Percentiles rank a stretch among this genome's conserved stretches.
phyloP scores from a whole-genome alignment of 1,140 invertebrate species.

The Caenorhabditis briggsae region DNA sequence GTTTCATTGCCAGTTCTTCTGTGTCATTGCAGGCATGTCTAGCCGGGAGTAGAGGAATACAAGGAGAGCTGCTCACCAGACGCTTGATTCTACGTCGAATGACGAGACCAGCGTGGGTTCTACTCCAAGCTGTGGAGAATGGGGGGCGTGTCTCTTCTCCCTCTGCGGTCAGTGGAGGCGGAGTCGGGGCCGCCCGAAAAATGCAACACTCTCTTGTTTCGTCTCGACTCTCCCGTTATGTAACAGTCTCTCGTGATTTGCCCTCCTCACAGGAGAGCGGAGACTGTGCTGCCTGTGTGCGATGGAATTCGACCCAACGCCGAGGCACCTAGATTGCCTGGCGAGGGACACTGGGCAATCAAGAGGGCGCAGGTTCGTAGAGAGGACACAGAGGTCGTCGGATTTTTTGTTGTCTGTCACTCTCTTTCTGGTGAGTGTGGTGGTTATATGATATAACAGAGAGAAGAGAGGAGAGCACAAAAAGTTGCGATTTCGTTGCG shows the following conservation, averaged over 20 bases:
- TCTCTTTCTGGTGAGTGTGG: background rate
- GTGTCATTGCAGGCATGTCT: conserved; percentile 17
- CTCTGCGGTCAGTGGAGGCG: too few relatives aligned
- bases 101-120: too few relatives aligned
- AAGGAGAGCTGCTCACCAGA: background rate
- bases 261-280: too few relatives aligned
- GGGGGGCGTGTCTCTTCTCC: too few relatives aligned
- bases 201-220: too few relatives aligned
- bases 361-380: background rate
- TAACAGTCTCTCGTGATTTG: too few relatives aligned
- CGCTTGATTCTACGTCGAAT: too few relatives aligned
- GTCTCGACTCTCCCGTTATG: too few relatives aligned
- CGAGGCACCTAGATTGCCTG: background rate
- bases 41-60: background rate
- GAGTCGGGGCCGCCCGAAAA: too few relatives aligned
- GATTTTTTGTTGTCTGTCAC: background rate
- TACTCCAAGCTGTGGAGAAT: too few relatives aligned
- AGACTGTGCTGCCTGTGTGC: too few relatives aligned
- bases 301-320: background rate
- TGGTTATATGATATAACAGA: conserved; percentile 11
- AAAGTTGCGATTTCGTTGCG: background rate
- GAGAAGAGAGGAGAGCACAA: background rate
- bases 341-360: background rate
- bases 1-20: background rate
- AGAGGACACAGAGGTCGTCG: background rate